Base-by-base conservation (phyloP, 2,113 vertebrate species). In the Anarhynchus alexandrinus region DNA sequence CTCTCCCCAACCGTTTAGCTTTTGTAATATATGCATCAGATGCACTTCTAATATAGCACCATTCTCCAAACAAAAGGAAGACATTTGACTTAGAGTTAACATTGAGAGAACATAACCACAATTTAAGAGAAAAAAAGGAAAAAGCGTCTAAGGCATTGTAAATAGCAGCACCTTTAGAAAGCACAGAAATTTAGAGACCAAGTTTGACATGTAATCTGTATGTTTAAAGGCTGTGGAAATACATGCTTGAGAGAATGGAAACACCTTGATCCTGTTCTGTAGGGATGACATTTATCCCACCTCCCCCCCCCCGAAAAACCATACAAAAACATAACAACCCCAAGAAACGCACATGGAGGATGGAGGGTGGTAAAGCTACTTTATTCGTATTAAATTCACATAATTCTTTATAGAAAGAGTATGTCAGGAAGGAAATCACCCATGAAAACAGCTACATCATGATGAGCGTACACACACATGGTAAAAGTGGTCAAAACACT, bases 41-140 rank as follows among this genome's bases (percentile, higher is more conserved):
- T 11, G 6, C 20, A 80, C 40, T 92, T 90, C 54, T 79, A 64
- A 57, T 49, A 34, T 1, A 82, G 21, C 40, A 73, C 12, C 12
- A 5, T 73, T 83, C 36, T 72, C 49, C 65, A 72, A 88, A 88
- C 49, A 70, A 88, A 95, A 73, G 45, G 36, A 61, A 90, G 45
- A 64, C 10, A 43, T 64, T 6, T 77, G 40, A 77, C 34, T 82
- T 64, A 30, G 18, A 86, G n/a, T 38, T 55, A 65, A 34, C 14
- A 38, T 47, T 77, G 36, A 66, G 36, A 72, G 12, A 93, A 61
- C 20, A 32, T 40, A 90, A 65, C 14, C 16, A 43, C 42, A 73
- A 9, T 40, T 88, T 80, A 82, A 26, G 18, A 69, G 15, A 11
- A 38, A 6, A 74, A 9, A 18, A 6, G 5, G 12, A 6, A 30